Base-by-base conservation (phyloP, 2,797 vertebrate genomes). In the Harpagifer antarcticus region DNA sequence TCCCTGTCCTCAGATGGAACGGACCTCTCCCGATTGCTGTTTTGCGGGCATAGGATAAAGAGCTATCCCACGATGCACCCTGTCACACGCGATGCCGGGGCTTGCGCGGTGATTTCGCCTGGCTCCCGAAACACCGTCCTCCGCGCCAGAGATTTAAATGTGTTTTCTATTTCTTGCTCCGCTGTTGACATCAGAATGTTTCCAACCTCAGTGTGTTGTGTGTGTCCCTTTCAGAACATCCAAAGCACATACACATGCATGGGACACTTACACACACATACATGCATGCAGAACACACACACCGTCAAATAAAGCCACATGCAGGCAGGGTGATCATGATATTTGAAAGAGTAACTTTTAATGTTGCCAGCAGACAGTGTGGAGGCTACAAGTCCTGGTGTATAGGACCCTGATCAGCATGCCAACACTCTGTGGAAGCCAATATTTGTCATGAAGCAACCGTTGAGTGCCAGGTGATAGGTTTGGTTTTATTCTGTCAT, bases 171-270 rank as follows among this genome's bases (percentile, higher is more conserved):
- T 96, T 95, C 88, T 96, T 33, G 74, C 69, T 91, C 85, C 70
- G 86, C 93, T 92, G 89, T 94, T 95, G 94, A 95, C 95, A 95
- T 96, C 94, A 89, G 88, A 93, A 95, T 95, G 92, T 96, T 96
- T 96, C 95, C 94, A 92, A 93, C 93, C 92, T 94, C 92, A 90
- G 83, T 87, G 86, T 83, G 75, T 86, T 85, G 75, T 86, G 79
- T 86, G 76, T 70, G 75, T 54, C 58, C 74, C 57, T 15, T 33
- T 33, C 16, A 14, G 81, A 58, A 68, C 78, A 81, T 63, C 72
- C 79, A 84, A 71, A 74, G 82, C 70, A 82, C 62, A 68, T 1
- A 67, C 62, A 54, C 75, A 72, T 42, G 50, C 68, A 78, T 27
- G 76, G 74, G 81, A 77, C 81, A 74, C 81, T 81, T 68, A 27